Conservation (phyloP, 2,797 vertebrate genomes). For the Bufotes viridis region DNA sequence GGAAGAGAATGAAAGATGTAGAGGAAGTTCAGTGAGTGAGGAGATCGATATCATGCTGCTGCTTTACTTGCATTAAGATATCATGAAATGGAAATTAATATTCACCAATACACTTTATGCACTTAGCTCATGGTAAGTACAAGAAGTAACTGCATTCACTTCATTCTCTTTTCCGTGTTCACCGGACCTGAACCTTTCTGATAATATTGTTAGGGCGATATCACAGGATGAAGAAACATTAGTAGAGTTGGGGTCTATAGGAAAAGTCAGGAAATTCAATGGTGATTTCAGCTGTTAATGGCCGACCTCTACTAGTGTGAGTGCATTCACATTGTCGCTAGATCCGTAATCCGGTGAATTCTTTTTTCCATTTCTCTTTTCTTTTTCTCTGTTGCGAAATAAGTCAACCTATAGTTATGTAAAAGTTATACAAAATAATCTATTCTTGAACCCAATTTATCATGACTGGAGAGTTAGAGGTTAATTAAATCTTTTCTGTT, state of each 20-base stretch:
- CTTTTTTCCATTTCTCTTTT: too few species aligned
- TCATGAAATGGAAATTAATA: constrained; percentile 9
- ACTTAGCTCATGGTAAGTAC: constrained; percentile 15
- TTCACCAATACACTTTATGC: not conserved
- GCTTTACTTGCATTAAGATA: constrained; percentile 12
- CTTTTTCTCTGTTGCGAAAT: too few species aligned
- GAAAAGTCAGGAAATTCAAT: not conserved
- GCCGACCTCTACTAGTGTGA: too few species aligned
- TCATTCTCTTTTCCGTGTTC: not conserved
- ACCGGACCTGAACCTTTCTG: not conserved
- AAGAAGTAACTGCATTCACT: not conserved
- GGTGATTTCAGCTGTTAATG: not conserved
- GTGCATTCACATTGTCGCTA: too few species aligned
- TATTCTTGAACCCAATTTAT: too few species aligned
- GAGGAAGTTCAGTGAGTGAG: constrained; percentile 7
- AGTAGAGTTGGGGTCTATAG: not conserved
- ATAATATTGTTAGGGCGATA: not conserved
- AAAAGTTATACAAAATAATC: too few species aligned
- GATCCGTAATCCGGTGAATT: too few species aligned
- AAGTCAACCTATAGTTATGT: too few species aligned
- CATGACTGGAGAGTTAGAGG: too few species aligned
- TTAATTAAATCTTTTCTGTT: too few species aligned
- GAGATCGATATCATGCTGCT: not conserved
- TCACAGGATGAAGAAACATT: not conserved
- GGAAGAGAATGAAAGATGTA: not conserved